These are phyloP conservation scores for Trissolcus japonicus DNA, from an alignment of 2,888 invertebrate species.

Conservation along the genomic window DNA sequence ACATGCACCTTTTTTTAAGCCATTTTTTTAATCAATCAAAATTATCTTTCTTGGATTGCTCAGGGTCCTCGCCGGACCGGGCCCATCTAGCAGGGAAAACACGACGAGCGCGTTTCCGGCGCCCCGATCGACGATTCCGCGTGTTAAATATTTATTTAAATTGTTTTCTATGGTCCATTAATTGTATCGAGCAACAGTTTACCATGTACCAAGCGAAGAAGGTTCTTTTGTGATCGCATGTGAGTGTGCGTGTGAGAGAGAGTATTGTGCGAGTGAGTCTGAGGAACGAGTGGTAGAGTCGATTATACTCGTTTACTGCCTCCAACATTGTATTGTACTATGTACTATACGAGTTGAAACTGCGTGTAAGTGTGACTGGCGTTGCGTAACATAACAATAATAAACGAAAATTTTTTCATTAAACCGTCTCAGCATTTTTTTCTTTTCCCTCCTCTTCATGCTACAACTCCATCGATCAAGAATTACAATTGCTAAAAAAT, in stretches of 20 bases:
- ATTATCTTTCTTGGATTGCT: conserved; percentile 10
- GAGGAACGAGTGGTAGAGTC: conserved; percentile 31
- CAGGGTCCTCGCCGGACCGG: conserved; percentile 36
- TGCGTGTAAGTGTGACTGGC: conserved; percentile 63
- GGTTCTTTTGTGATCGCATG: conserved; percentile 36
- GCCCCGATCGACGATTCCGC: conserved; percentile 34
- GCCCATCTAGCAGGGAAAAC: conserved; percentile 43
- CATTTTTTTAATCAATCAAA: background rate
- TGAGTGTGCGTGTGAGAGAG: conserved; percentile 12
- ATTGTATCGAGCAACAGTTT: conserved; percentile 63
- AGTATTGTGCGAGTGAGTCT: conserved; percentile 7
- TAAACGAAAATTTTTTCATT: conserved; percentile 55
- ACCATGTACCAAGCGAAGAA: conserved; percentile 29
- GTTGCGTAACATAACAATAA: conserved; percentile 69
- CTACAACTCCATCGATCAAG: no score
- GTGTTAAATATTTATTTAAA: conserved; percentile 70
- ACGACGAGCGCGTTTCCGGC: conserved; percentile 8
- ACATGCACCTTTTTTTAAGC: no score
- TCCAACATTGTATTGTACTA: conserved; percentile 67
- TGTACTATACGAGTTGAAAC: conserved; percentile 67
- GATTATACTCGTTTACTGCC: conserved; percentile 52
- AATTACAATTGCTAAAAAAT: background rate
- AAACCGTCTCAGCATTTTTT: background rate
- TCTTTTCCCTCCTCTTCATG: background rate
- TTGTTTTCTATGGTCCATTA: conserved; percentile 72